A percentile compares a stretch with the other conserved stretches of the same genome.
phyloP scores from a whole-genome alignment of 2,113 vertebrate species.

The Meles meles region DNA sequence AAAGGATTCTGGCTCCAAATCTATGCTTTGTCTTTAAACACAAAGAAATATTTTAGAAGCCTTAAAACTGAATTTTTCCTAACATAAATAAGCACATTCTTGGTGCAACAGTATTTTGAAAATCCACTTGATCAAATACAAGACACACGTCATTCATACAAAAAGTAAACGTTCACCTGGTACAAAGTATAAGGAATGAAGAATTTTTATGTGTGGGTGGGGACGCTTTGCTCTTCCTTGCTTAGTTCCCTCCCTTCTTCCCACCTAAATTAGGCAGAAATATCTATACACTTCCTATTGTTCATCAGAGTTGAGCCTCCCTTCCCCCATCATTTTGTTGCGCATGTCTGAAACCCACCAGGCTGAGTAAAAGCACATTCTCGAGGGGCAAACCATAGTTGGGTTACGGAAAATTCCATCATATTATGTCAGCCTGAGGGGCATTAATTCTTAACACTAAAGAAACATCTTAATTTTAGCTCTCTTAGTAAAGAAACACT shows the following conservation, averaged over 20 bases:
- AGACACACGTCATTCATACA: not conserved
- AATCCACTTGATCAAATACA: not conserved
- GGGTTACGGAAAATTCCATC: not conserved
- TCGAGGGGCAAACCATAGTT: not conserved
- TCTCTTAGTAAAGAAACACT: slow-evolving; percentile 1
- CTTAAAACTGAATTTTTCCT: not conserved
- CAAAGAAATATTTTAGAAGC: not conserved
- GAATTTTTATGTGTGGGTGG: not conserved
- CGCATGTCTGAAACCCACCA: not conserved
- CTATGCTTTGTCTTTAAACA: not conserved
- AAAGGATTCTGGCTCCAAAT: not conserved
- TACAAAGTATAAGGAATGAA: not conserved
- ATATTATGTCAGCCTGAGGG: not conserved
- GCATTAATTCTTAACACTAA: not conserved
- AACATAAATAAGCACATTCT: not conserved
- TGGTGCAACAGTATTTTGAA: not conserved
- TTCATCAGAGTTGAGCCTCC: not conserved
- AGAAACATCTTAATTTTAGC: not conserved
- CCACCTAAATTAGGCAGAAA: not conserved
- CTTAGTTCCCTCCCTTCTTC: not conserved
- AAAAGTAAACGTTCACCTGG: not conserved
- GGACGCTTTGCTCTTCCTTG: not conserved
- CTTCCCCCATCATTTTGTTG: not conserved
- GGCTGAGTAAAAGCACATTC: not conserved
- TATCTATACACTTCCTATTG: not conserved